Evolutionary conservation across 1,140 invertebrate species (phyloP).

Genomic region (Drosophila auraria): DNA sequence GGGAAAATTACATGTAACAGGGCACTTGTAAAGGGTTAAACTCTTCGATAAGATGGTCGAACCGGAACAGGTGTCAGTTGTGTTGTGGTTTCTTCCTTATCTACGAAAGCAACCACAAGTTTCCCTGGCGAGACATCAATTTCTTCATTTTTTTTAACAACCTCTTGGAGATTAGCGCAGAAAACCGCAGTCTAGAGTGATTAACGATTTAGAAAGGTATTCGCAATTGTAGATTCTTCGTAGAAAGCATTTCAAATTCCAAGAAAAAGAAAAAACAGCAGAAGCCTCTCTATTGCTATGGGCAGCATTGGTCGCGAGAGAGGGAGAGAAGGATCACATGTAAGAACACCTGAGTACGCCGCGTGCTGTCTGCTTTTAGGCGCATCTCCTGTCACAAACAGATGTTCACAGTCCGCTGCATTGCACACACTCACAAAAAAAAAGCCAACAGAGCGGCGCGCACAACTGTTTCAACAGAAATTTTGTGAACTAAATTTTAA

Average conservation of each 20-base stretch:
- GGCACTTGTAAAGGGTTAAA: not conserved
- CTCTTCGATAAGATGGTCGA: not conserved
- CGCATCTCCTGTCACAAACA: slow-evolving; percentile 11
- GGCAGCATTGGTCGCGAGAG: slow-evolving; percentile 10
- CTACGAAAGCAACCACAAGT: slow-evolving; percentile 8
- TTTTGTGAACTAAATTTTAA: slow-evolving; percentile 47
- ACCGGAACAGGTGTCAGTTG: slow-evolving; percentile 4
- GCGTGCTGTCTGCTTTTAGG: slow-evolving; percentile 9
- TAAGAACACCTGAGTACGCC: slow-evolving; percentile 14
- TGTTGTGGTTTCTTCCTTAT: slow-evolving; percentile 28
- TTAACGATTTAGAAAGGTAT: not conserved
- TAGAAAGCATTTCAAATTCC: not conserved
- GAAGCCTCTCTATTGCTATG: not conserved
- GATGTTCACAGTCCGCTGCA: slow-evolving; percentile 15
- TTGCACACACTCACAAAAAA: not conserved
- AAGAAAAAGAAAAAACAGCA: not conserved
- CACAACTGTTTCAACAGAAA: slow-evolving; percentile 67
- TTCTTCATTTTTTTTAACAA: slow-evolving; percentile 2
- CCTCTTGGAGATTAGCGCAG: slow-evolving; percentile 12
- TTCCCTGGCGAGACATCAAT: slow-evolving; percentile 5
- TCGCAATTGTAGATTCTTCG: too few relatives aligned
- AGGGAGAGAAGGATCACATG: slow-evolving; percentile 14
- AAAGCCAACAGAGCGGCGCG: not conserved
- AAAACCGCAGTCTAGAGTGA: not conserved
- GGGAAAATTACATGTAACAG: not conserved